Conservation (phyloP, 2,888 invertebrate species). For the Acronicta psi region DNA sequence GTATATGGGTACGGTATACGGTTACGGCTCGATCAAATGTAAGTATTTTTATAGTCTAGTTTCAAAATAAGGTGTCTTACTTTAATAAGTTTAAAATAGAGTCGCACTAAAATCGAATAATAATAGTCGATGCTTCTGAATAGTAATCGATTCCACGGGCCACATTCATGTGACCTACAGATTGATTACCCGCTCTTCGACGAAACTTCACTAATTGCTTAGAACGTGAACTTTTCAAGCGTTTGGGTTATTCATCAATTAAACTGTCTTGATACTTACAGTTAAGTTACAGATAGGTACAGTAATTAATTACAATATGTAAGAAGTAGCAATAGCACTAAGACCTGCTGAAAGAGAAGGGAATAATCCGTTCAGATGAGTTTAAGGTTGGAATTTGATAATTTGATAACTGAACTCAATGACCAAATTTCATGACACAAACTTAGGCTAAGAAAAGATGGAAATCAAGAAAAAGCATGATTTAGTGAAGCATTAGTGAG, state of each 20-base stretch:
- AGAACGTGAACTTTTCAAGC: constrained; percentile 37
- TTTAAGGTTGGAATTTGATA: constrained; percentile 6
- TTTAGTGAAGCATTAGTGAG: constrained; percentile 75
- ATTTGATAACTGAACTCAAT: constrained; percentile 43
- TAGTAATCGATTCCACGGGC: constrained; percentile 53
- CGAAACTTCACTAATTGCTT: constrained; percentile 52
- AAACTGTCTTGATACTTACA: constrained; percentile 18
- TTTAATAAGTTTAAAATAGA: constrained; percentile 27
- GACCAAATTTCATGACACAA: constrained; percentile 23
- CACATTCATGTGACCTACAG: constrained; percentile 54
- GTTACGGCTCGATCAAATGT: too few species aligned
- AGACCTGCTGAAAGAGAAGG: constrained; percentile 24
- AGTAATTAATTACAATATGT: constrained; percentile 21
- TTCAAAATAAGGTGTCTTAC: background rate
- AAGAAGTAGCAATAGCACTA: constrained; percentile 17
- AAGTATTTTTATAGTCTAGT: background rate
- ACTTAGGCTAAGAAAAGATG: constrained; percentile 36
- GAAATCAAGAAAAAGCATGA: constrained; percentile 68
- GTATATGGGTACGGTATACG: too few species aligned
- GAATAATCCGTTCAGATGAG: constrained; percentile 1
- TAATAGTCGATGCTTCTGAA: constrained; percentile 48
- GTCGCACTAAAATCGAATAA: constrained; percentile 12
- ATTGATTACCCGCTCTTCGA: constrained; percentile 56
- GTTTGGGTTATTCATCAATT: constrained; percentile 23
- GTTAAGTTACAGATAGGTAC: constrained; percentile 2